Evolutionary conservation across 2,113 vertebrate species (phyloP).

Genomic region (Cyprinus carpio): DNA sequence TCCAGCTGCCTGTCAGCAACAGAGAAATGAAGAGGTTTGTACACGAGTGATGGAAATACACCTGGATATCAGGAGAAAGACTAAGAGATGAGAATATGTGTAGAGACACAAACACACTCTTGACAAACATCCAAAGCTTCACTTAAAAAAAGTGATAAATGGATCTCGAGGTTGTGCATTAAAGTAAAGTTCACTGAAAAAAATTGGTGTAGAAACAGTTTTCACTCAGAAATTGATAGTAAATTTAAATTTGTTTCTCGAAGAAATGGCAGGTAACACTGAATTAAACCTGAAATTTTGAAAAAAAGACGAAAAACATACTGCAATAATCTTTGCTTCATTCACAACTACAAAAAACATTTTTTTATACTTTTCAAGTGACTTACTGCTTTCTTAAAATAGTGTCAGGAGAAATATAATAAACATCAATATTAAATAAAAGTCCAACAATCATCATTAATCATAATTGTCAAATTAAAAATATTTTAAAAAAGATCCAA

Average conservation of each 20-base stretch:
- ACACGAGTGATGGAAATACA: neutral
- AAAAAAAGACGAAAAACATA: no score
- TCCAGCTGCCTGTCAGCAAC: neutral
- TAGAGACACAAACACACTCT: neutral
- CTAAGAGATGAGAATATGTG: neutral
- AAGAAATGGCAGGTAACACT: no score
- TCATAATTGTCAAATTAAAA: neutral
- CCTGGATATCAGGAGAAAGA: neutral
- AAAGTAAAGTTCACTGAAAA: neutral
- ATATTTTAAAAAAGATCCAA: neutral
- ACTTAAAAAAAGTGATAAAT: neutral
- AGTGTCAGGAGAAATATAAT: no score
- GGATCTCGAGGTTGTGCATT: neutral
- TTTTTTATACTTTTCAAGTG: no score
- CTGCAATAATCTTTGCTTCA: no score
- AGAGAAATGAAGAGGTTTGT: neutral
- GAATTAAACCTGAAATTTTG: no score
- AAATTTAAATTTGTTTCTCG: no score
- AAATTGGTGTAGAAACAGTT: no score
- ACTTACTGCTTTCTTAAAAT: no score
- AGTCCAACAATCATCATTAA: neutral
- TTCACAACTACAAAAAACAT: no score
- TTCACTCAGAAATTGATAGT: no score
- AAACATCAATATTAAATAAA: neutral
- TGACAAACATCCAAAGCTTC: neutral